Conservation (phyloP, 2,888 invertebrate genomes). For the Mesopsocus fuscifrons region DNA sequence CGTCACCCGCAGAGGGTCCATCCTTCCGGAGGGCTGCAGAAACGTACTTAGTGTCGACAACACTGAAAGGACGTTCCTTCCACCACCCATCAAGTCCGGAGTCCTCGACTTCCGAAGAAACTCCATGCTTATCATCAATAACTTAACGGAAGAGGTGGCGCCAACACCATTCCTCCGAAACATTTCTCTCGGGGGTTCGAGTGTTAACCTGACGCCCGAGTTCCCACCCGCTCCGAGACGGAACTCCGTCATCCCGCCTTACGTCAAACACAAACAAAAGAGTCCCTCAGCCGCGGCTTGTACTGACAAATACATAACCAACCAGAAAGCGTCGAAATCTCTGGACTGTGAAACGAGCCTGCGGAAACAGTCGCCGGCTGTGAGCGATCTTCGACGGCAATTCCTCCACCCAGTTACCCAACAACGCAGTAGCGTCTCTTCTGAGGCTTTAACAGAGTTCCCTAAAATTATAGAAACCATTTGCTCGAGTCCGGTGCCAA, state of each 20-base stretch:
- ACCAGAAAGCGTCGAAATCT: constrained; percentile 8
- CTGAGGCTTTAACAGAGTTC: background rate
- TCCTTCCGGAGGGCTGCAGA: background rate
- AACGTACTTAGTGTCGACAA: constrained; percentile 3
- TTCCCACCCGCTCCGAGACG: background rate
- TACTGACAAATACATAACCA: constrained; percentile 5
- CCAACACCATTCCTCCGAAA: background rate
- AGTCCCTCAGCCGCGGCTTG: background rate
- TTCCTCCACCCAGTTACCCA: background rate
- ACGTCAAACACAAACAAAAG: background rate
- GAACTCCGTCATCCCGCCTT: constrained; percentile 6
- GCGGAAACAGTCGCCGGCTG: background rate
- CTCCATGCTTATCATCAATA: constrained; percentile 7
- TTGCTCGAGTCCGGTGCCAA: constrained; percentile 1
- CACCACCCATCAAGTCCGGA: constrained; percentile 1
- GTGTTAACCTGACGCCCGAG: background rate
- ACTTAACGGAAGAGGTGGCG: constrained; percentile 1
- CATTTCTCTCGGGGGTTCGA: constrained; percentile 3
- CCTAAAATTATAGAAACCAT: constrained; percentile 2
- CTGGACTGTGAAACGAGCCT: background rate
- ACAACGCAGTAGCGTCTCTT: background rate
- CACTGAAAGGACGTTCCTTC: background rate
- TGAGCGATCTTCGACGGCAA: background rate
- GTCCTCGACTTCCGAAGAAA: constrained; percentile 3
- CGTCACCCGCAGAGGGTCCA: background rate